Conservation (phyloP, 2,888 invertebrate species). For the Hyalella azteca region DNA sequence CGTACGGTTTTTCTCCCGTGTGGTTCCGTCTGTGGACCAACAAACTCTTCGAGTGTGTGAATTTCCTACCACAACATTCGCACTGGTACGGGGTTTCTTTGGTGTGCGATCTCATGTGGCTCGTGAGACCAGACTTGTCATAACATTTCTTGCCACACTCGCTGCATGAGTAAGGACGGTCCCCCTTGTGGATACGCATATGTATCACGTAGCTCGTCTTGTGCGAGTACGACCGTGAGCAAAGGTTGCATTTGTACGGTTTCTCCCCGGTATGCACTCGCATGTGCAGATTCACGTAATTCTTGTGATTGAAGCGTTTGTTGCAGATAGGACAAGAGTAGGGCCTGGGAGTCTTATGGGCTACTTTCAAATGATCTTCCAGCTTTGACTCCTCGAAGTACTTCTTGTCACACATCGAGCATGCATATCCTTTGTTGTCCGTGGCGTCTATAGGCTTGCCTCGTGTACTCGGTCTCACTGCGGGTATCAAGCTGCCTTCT, state of each 20-base stretch:
- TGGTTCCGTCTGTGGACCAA: slow-evolving; percentile 57
- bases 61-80: slow-evolving; percentile 56
- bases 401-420: slow-evolving; percentile 49
- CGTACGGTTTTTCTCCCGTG: slow-evolving; percentile 58
- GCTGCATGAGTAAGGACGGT: slow-evolving; percentile 51
- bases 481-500: background rate
- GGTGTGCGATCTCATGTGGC: slow-evolving; percentile 58
- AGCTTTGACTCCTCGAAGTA: slow-evolving; percentile 46
- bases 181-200: slow-evolving; percentile 57
- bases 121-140: slow-evolving; percentile 54
- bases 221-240: slow-evolving; percentile 51
- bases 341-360: slow-evolving; percentile 52
- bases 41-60: slow-evolving; percentile 57
- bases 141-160: slow-evolving; percentile 57
- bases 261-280: slow-evolving; percentile 55
- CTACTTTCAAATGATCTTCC: slow-evolving; percentile 43
- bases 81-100: slow-evolving; percentile 58
- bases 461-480: background rate
- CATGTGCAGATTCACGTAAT: slow-evolving; percentile 57
- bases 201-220: slow-evolving; percentile 57
- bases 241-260: slow-evolving; percentile 54
- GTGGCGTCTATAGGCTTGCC: slow-evolving; percentile 31
- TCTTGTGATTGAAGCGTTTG: slow-evolving; percentile 56
- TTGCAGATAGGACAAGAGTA: slow-evolving; percentile 53
- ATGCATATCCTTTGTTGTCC: slow-evolving; percentile 42